Evolutionary conservation across 2,888 invertebrate genomes (phyloP).

Genomic region (Nysson spinosus): DNA sequence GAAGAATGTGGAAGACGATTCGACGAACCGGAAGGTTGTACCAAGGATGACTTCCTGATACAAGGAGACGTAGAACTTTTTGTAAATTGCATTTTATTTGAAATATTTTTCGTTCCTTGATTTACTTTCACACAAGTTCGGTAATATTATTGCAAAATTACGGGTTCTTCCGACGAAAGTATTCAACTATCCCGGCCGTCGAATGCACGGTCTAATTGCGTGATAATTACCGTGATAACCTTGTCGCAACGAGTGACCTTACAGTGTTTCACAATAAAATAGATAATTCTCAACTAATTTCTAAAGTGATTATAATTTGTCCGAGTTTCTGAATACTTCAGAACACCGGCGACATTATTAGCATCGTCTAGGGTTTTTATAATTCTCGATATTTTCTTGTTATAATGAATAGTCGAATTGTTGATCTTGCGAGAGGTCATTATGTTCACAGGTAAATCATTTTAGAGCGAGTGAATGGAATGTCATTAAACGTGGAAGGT

Average conservation of each 20-base stretch:
- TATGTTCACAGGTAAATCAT: not conserved
- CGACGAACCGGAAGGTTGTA: no score
- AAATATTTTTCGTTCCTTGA: conserved; percentile 2
- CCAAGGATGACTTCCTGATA: no score
- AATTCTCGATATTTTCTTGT: no score
- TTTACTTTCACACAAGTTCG: conserved; percentile 5
- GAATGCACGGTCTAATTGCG: conserved; percentile 50
- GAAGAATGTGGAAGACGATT: no score
- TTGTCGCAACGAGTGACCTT: conserved; percentile 37
- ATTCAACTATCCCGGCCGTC: conserved; percentile 21
- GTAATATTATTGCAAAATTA: conserved; percentile 41
- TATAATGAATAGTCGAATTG: no score
- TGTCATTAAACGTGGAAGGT: conserved; percentile 3
- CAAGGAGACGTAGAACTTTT: not conserved
- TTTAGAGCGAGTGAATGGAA: not conserved
- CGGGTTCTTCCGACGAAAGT: conserved; percentile 27
- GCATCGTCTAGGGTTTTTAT: no score
- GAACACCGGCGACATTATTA: no score
- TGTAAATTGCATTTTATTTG: not conserved
- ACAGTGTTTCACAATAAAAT: conserved; percentile 34
- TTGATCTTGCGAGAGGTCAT: no score
- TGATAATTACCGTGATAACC: conserved; percentile 42
- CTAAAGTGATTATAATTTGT: conserved; percentile 10
- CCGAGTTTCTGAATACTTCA: no score
- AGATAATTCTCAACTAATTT: conserved; percentile 3